Percentiles rank a stretch among this genome's conserved stretches.
Conservation (phyloP, 2,113 vertebrate species). For the Tympanuchus pallidicinctus region DNA sequence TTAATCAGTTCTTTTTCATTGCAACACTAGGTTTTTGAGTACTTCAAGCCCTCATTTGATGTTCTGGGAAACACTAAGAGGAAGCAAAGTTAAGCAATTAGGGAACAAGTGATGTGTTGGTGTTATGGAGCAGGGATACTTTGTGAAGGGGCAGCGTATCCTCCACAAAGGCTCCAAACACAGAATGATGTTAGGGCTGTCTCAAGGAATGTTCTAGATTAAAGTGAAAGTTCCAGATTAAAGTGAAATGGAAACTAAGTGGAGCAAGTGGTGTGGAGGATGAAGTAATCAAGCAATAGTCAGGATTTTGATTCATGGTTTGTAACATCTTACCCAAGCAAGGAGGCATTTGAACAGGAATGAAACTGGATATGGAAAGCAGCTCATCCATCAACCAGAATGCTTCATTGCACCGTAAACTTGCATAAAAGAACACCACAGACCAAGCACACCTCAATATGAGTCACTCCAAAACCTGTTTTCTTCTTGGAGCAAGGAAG, state of each 20-base stretch:
- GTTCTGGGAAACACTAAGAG: constrained; percentile 6
- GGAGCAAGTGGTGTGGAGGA: neutral
- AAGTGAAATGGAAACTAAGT: neutral
- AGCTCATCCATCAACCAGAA: neutral
- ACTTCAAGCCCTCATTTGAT: constrained; percentile 13
- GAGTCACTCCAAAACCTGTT: neutral
- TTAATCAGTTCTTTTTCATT: constrained; percentile 53
- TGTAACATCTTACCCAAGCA: neutral
- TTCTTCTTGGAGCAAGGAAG: neutral
- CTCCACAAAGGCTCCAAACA: neutral
- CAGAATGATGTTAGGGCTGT: neutral
- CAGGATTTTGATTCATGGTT: neutral
- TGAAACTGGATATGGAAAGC: neutral
- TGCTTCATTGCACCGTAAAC: fast-evolving
- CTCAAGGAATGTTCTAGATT: neutral
- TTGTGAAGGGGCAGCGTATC: neutral
- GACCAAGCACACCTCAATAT: neutral
- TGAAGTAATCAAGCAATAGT: neutral
- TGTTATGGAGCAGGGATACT: neutral
- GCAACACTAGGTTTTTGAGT: constrained; percentile 30
- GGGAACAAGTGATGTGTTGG: neutral
- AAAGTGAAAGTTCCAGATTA: neutral
- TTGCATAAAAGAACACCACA: neutral
- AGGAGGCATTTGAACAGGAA: neutral
- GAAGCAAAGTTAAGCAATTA: neutral